Evolutionary conservation across 2,113 vertebrate genomes (phyloP).

Genomic region (Bettongia penicillata): DNA sequence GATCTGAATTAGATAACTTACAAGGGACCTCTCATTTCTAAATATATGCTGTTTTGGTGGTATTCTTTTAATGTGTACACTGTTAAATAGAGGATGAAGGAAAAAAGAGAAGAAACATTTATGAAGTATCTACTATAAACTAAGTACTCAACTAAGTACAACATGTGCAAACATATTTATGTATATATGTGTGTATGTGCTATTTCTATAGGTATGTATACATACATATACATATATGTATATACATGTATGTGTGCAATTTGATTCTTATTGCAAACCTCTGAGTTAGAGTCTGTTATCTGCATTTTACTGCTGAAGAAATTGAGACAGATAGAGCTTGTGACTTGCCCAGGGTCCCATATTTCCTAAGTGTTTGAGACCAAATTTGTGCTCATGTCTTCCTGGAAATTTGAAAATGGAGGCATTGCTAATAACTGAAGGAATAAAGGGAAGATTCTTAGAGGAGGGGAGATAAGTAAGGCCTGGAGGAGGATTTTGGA

Average conservation of each 20-base stretch:
- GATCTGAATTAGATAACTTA: background rate
- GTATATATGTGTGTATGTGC: too few species aligned
- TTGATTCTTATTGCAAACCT: background rate
- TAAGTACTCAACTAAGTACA: background rate
- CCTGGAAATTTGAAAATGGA: background rate
- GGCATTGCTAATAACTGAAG: background rate
- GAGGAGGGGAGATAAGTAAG: background rate
- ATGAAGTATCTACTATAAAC: background rate
- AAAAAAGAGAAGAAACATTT: background rate
- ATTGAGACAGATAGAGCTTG: background rate
- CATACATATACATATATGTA: background rate
- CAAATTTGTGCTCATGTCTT: background rate
- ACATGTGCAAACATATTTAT: background rate
- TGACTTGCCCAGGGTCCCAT: background rate
- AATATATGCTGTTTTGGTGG: background rate
- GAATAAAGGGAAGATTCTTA: background rate
- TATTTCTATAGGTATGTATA: too few species aligned
- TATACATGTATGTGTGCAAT: background rate
- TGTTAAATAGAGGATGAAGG: background rate
- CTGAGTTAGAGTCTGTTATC: background rate
- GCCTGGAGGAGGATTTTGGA: background rate
- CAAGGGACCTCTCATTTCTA: background rate
- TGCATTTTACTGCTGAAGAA: background rate
- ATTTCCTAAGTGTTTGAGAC: background rate
- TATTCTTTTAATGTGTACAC: background rate